Percentiles rank a stretch among this genome's conserved stretches.
Evolutionary conservation across 2,888 invertebrate species (phyloP).

Genomic region (Tipula lateralis): DNA sequence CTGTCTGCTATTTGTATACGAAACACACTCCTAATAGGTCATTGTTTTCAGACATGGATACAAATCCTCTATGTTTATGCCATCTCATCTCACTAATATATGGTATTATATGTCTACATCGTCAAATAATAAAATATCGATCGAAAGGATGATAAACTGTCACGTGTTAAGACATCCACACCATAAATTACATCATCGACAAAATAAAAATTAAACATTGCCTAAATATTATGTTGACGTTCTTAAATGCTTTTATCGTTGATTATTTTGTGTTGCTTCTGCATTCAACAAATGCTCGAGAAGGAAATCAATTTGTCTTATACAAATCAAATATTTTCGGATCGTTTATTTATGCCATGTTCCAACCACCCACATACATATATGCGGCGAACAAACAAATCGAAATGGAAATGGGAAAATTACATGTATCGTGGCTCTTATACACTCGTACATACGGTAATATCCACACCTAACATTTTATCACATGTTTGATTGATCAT

Average conservation of each 20-base stretch:
- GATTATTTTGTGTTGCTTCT: not conserved
- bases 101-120: too few species aligned
- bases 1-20: too few species aligned
- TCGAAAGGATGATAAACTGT: not conserved
- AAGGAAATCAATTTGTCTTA: not conserved
- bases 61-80: too few species aligned
- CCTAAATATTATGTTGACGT: not conserved
- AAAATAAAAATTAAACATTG: not conserved
- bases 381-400: not conserved
- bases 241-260: not conserved
- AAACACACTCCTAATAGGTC: too few species aligned
- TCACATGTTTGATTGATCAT: not conserved
- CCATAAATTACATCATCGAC: not conserved
- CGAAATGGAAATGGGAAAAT: not conserved
- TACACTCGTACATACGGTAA: too few species aligned
- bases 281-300: not conserved
- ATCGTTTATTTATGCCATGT: not conserved
- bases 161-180: not conserved
- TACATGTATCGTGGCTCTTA: too few species aligned
- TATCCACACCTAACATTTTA: not conserved
- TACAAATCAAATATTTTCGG: not conserved
- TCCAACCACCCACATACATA: not conserved
- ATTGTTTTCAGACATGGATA: too few species aligned
- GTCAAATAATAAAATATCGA: too few species aligned
- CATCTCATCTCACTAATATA: too few species aligned